These are phyloP conservation scores for Brachyistius frenatus DNA, from an alignment of 2,113 vertebrate genomes.

Conservation along the genomic window DNA sequence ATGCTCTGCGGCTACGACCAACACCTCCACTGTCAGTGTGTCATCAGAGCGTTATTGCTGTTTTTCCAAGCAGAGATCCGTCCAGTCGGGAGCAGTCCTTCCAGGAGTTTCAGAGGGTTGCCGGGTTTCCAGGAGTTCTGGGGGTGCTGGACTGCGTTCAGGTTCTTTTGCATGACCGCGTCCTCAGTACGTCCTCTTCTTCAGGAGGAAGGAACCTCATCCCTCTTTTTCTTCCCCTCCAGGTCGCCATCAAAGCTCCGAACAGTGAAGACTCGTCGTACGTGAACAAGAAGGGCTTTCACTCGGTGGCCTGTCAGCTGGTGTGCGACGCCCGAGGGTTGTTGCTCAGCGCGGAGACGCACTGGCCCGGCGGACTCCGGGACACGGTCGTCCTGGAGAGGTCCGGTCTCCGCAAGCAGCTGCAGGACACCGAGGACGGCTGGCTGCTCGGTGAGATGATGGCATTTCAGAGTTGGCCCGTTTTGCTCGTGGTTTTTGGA, in stretches of 20 bases:
- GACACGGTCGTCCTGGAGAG: constrained; percentile 87
- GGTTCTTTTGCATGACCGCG: constrained; percentile 30
- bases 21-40: not conserved
- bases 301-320: constrained; percentile 95
- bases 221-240: constrained; percentile 23
- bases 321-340: constrained; percentile 92
- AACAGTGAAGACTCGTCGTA: constrained; percentile 94
- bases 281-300: constrained; percentile 93
- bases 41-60: not conserved
- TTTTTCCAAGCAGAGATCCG: constrained; percentile 81
- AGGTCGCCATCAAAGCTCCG: constrained; percentile 95
- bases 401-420: constrained; percentile 85
- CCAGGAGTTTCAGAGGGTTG: constrained; percentile 91
- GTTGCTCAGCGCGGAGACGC: constrained; percentile 91
- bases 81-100: constrained; percentile 86
- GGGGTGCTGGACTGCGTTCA: constrained; percentile 92
- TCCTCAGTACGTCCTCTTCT: not conserved
- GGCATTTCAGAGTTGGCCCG: too few relatives aligned
- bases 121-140: constrained; percentile 92
- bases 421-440: constrained; percentile 86
- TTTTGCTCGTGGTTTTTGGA: not conserved
- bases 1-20: too few relatives aligned
- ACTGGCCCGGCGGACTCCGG: constrained; percentile 91
- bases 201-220: not conserved
- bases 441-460: constrained; percentile 93